Evolutionary conservation across 2,888 invertebrate genomes (phyloP), one percentile per base, ranked within the genome.

Genomic region (Ligdia adustata): DNA sequence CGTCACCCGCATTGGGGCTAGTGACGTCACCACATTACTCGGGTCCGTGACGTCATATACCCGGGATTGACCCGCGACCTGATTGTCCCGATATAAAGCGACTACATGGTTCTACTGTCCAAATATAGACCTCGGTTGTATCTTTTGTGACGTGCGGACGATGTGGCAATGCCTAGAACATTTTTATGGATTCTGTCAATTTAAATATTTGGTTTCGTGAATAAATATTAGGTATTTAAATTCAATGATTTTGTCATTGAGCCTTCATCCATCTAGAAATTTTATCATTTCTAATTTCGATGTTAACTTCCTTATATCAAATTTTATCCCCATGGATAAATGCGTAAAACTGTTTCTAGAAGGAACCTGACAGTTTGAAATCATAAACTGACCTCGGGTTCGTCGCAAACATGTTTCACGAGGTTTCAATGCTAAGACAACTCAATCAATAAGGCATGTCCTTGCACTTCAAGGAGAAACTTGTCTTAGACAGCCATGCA

Each of bases 11-110:
- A 51, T 43, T 32, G 49, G 42, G 45, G 45, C 35, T 18, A 18
- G 43, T 76, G 76, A 78, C 77, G 77, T 75, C 78, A 77, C 58
- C 61, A 60, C 72, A 69, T 74, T 75, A 73, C 69, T 61, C 47
- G 60, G 59, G 69, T n/a, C n/a, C n/a, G n/a, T n/a, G n/a, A n/a
- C n/a, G n/a, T n/a, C n/a, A n/a, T n/a, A n/a, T n/a, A 22, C 70
- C 62, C 48, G 60, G 60, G 69, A 72, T 66, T 72, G 72, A 70
- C 72, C 73, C 62, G 60, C 62, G 66, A 61, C 64, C 72, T 62
- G 61, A 64, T 65, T 69, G 68, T 63, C 66, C 42, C 61, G 56
- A 68, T 68, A 69, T 71, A 69, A 62, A 61, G 45, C 54, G n/a
- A n/a, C n/a, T n/a, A n/a, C n/a, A n/a, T n/a, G n/a, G n/a, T 28